Conservation (phyloP, 2,888 invertebrate genomes). For the Serrognathus titanus region DNA sequence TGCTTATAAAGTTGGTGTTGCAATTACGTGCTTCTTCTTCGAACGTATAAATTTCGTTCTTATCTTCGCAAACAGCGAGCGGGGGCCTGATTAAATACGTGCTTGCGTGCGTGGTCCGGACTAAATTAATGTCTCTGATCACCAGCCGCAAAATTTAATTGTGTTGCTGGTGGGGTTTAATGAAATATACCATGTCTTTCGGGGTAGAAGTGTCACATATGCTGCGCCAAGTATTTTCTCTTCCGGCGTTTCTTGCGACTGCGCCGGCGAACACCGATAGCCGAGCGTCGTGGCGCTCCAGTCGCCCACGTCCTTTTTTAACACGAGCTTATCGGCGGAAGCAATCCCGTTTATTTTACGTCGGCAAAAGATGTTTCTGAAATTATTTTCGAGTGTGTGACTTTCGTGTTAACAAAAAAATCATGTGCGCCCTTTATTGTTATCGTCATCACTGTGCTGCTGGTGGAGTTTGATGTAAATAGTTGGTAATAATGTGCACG, state of each 20-base stretch:
- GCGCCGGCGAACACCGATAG: constrained; percentile 31
- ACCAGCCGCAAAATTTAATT: no score
- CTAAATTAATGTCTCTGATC: no score
- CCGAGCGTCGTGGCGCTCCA: constrained; percentile 33
- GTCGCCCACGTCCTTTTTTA: constrained; percentile 29
- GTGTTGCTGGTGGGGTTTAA: no score
- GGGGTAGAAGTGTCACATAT: constrained; percentile 21
- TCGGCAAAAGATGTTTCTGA: constrained; percentile 1
- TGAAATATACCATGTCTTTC: no score
- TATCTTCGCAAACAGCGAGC: no score
- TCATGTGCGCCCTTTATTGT: background rate
- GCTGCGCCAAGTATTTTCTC: constrained; percentile 26
- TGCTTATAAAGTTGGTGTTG: no score
- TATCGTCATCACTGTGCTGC: background rate
- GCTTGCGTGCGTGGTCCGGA: no score
- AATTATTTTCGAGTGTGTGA: constrained; percentile 4
- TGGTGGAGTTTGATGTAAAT: no score
- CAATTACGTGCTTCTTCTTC: no score
- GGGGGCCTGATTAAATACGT: no score
- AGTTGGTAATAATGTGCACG: no score
- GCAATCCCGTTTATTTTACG: constrained; percentile 15
- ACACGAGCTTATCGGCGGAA: constrained; percentile 28
- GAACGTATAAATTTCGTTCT: no score
- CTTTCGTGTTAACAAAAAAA: background rate
- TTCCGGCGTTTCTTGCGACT: constrained; percentile 25